Conservation (phyloP, 2,797 vertebrate genomes). For the Nyctibius grandis region DNA sequence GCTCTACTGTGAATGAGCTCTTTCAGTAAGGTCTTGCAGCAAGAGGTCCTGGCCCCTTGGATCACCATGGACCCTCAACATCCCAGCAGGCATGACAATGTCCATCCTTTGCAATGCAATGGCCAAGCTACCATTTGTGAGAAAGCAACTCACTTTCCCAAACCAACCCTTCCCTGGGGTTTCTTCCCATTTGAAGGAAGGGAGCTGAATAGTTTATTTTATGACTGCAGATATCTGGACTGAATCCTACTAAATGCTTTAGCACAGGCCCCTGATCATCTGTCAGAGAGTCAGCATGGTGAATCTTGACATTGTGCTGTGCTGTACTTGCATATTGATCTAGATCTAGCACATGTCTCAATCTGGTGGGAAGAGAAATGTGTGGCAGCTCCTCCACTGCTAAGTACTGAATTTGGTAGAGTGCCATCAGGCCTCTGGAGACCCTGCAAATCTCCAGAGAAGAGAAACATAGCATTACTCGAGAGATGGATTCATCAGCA, state of each 20-base stretch:
- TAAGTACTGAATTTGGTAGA: not conserved
- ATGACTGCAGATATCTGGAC: not conserved
- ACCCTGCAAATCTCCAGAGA: not conserved
- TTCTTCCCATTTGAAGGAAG: not conserved
- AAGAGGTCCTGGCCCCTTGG: not conserved
- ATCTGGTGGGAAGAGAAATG: not conserved
- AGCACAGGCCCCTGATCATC: not conserved
- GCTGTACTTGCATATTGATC: not conserved
- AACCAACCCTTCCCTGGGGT: not conserved
- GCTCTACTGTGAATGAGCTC: not conserved
- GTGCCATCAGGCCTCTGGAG: not conserved
- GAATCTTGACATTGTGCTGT: not conserved
- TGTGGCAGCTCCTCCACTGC: not conserved
- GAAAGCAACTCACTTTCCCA: not conserved
- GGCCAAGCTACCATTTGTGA: rapidly evolving
- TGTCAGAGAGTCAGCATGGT: not conserved
- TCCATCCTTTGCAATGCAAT: not conserved
- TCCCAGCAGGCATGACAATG: rapidly evolving
- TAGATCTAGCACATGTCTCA: not conserved
- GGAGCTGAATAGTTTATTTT: not conserved
- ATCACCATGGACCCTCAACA: too few species aligned
- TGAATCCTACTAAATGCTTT: not conserved
- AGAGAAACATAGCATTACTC: not conserved
- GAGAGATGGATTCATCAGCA: not conserved
- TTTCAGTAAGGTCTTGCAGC: not conserved